A percentile compares a stretch with the other conserved stretches of the same genome.
Conservation (phyloP, 2,797 vertebrate genomes). For the Apogon talboti region DNA sequence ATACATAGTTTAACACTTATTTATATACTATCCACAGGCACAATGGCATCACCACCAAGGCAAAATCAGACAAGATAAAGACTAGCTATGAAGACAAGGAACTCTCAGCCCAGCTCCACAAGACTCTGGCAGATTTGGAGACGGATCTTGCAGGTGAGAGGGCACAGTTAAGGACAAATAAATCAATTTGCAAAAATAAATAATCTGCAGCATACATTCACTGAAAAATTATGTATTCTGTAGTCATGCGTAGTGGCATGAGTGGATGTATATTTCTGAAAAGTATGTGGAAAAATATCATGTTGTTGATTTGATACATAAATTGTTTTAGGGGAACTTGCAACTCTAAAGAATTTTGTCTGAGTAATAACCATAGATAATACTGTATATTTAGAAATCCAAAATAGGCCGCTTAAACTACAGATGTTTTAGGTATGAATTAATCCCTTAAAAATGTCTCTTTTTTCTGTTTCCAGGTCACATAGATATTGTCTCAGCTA, state of each 20-base stretch:
- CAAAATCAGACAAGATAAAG: conserved; percentile 52
- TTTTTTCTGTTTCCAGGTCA: conserved; percentile 72
- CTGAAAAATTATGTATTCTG: too few relatives aligned
- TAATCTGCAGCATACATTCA: too few relatives aligned
- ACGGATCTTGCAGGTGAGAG: conserved; percentile 84
- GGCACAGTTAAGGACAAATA: neutral
- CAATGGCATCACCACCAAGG: conserved; percentile 49
- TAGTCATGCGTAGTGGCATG: too few relatives aligned
- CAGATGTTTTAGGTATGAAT: neutral
- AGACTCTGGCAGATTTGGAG: conserved; percentile 84
- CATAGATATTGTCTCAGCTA: conserved; percentile 47
- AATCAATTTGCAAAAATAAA: too few relatives aligned
- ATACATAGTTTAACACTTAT: conserved; percentile 22
- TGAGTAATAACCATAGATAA: neutral
- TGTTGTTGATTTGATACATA: neutral
- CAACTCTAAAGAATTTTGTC: neutral
- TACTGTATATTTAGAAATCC: neutral
- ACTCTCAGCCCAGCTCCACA: conserved; percentile 76
- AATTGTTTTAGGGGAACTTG: too few relatives aligned
- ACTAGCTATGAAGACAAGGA: conserved; percentile 68
- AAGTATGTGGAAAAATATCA: neutral
- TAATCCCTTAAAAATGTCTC: too few relatives aligned
- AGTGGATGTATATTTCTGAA: conserved; percentile 2
- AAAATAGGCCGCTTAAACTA: neutral
- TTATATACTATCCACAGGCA: conserved; percentile 54